A percentile compares a stretch with the other conserved stretches of the same genome.
Conservation (phyloP, 1,140 invertebrate species). For the Sitobion miscanthi region DNA sequence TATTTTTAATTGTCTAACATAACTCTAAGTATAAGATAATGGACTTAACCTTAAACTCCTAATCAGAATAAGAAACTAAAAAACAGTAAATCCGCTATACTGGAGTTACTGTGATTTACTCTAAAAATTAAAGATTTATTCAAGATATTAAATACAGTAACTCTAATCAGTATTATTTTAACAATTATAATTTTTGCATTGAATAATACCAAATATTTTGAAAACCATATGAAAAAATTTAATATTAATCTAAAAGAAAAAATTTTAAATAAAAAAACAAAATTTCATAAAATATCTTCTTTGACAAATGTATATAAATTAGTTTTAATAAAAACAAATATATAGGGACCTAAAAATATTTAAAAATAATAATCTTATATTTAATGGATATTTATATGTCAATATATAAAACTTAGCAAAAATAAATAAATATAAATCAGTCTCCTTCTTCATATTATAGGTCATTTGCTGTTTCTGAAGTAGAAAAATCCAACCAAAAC, state of each 20-base stretch:
- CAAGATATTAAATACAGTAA: background rate
- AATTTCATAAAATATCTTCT: too few relatives aligned
- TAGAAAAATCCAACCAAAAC: background rate
- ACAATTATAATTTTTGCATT: background rate
- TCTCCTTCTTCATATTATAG: too few relatives aligned
- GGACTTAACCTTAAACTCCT: background rate
- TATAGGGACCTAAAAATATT: too few relatives aligned
- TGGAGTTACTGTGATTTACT: slow-evolving; percentile 17
- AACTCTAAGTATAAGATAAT: background rate
- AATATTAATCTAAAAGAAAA: too few relatives aligned
- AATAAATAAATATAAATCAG: too few relatives aligned
- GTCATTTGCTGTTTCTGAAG: background rate
- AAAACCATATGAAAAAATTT: too few relatives aligned
- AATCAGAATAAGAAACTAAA: background rate
- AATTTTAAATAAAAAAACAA: background rate
- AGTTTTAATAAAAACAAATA: too few relatives aligned
- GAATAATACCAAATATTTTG: background rate
- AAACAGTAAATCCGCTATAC: background rate
- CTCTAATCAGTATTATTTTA: background rate
- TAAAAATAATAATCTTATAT: too few relatives aligned
- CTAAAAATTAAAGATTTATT: background rate
- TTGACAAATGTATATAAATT: too few relatives aligned
- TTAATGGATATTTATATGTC: too few relatives aligned
- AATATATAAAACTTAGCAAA: too few relatives aligned
- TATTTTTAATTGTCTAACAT: background rate